Conservation (phyloP, 2,113 vertebrate species). For the Gopherus evgoodei region DNA sequence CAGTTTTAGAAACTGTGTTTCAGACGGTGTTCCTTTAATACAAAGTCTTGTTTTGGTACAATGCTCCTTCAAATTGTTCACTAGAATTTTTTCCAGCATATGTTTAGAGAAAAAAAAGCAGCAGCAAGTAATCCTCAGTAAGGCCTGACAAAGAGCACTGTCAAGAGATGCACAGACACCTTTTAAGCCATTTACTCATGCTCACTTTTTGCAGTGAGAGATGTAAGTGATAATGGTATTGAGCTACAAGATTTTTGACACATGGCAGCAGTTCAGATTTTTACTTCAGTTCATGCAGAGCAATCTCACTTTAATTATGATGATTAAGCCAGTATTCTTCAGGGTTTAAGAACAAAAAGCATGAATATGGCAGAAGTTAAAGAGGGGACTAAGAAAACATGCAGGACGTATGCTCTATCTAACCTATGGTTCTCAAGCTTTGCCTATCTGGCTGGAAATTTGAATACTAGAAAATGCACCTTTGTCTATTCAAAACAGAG, state of each 20-base stretch:
- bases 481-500: not conserved
- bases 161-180: slow-evolving; percentile 47
- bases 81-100: not conserved
- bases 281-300: slow-evolving; percentile 9
- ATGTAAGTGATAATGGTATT: not conserved
- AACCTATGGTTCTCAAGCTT: not conserved
- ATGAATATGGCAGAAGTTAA: slow-evolving; percentile 4
- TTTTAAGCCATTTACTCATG: not conserved
- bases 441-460: not conserved
- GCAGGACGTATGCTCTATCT: not conserved
- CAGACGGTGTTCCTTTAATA: not conserved
- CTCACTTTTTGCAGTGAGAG: slow-evolving; percentile 5
- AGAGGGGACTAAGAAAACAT: not conserved
- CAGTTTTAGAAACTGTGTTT: not conserved
- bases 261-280: not conserved
- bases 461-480: slow-evolving; percentile 1
- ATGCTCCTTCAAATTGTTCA: not conserved
- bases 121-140: slow-evolving; percentile 16
- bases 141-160: slow-evolving; percentile 6
- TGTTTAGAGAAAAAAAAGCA: not conserved
- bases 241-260: not conserved
- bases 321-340: not conserved
- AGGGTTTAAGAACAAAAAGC: not conserved
- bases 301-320: slow-evolving; percentile 3
- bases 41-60: not conserved